These are phyloP conservation scores for Asbolus verrucosus DNA, from an alignment of 1,140 invertebrate species.

Conservation along the genomic window DNA sequence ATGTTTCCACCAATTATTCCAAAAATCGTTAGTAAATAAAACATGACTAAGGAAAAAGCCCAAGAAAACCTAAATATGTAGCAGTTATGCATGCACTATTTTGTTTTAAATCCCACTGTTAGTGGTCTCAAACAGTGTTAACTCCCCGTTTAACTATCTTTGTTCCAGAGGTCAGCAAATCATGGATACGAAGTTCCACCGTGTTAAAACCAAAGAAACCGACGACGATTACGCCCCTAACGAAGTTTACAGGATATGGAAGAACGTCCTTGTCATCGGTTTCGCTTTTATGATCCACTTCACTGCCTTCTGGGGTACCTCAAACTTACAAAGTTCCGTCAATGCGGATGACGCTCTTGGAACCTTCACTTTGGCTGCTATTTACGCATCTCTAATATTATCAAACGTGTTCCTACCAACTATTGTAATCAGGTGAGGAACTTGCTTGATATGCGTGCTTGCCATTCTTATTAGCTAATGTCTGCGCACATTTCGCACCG, in stretches of 20 bases:
- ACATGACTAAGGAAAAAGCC: too few species aligned
- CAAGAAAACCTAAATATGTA: too few species aligned
- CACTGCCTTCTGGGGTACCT: conserved; percentile 84
- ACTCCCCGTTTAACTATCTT: too few species aligned
- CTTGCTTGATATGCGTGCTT: conserved; percentile 21
- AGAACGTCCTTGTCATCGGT: conserved; percentile 79
- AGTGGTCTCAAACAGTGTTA: too few species aligned
- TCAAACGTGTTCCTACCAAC: conserved; percentile 86
- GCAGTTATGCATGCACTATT: too few species aligned
- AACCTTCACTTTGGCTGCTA: conserved; percentile 77
- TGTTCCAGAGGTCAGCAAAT: conserved; percentile 34
- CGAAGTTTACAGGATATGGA: conserved; percentile 77
- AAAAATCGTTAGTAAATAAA: too few species aligned
- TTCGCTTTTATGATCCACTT: conserved; percentile 86
- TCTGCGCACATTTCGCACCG: neutral
- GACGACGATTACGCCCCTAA: conserved; percentile 56
- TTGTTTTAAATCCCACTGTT: too few species aligned
- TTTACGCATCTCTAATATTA: conserved; percentile 84
- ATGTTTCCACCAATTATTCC: too few species aligned
- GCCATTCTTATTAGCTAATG: neutral
- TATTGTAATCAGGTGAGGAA: conserved; percentile 75
- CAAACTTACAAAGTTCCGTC: conserved; percentile 82
- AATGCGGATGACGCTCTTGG: conserved; percentile 77
- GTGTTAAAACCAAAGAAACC: conserved; percentile 57
- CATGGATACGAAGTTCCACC: conserved; percentile 59